Conservation (phyloP, 2,888 invertebrate species). For the Agrochola macilenta region DNA sequence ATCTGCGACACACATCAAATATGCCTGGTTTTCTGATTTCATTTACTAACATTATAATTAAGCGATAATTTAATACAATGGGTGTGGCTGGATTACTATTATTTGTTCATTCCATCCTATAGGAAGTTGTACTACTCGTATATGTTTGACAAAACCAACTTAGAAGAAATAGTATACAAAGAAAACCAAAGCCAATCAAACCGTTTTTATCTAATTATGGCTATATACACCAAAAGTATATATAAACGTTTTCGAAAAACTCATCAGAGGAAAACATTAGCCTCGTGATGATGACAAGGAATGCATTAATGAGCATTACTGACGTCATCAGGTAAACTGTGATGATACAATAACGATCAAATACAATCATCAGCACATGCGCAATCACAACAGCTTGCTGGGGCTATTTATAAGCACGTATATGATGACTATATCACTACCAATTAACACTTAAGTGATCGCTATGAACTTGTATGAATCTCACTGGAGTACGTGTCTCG, state of each 20-base stretch:
- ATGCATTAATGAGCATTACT: background rate
- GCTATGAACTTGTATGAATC: conserved; percentile 58
- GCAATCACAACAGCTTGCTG: conserved; percentile 19
- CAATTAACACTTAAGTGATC: conserved; percentile 57
- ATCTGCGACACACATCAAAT: conserved; percentile 22
- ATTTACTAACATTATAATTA: background rate
- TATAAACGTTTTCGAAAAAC: background rate
- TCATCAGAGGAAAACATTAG: background rate
- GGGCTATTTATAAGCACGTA: conserved; percentile 29
- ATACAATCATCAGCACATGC: background rate
- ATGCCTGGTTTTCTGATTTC: conserved; percentile 12
- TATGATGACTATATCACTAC: conserved; percentile 40
- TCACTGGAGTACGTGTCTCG: conserved; percentile 29
- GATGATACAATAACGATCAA: background rate
- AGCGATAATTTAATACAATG: background rate
- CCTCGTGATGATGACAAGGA: background rate
- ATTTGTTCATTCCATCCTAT: no score
- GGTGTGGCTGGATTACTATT: background rate
- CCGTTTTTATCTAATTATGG: background rate
- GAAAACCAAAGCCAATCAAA: background rate
- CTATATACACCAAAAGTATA: background rate
- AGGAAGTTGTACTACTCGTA: no score
- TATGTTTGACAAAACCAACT: background rate
- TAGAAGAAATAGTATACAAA: background rate
- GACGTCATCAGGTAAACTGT: background rate